Evolutionary conservation across 2,797 vertebrate species (phyloP).

Genomic region (Pseudotriccus pelzelni): DNA sequence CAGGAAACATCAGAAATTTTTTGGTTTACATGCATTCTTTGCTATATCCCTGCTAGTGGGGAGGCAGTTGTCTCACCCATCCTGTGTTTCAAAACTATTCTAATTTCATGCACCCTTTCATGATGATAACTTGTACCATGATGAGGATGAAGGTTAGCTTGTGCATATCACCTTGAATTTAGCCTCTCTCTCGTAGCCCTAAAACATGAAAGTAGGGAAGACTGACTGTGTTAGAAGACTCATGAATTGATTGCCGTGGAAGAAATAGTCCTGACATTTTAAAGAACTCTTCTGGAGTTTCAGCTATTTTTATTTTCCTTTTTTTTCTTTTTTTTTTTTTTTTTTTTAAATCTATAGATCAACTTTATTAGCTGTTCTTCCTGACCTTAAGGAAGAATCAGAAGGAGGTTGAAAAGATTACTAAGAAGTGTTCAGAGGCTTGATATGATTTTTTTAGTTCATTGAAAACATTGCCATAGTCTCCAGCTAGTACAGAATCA

Average conservation of each 20-base stretch:
- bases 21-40: background rate
- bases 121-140: background rate
- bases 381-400: background rate
- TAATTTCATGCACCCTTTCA: background rate
- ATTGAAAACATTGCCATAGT: background rate
- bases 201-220: background rate
- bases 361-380: background rate
- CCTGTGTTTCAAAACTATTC: background rate
- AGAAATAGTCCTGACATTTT: background rate
- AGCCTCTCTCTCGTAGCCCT: background rate
- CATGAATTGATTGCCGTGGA: background rate
- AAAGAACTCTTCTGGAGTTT: background rate
- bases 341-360: background rate
- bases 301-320: background rate
- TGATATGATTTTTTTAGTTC: background rate
- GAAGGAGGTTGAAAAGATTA: background rate
- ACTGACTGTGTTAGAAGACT: background rate
- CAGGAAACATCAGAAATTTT: background rate
- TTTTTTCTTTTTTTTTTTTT: background rate
- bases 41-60: background rate
- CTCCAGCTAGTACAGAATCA: background rate
- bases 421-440: background rate
- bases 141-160: background rate
- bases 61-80: background rate
- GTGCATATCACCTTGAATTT: background rate